Evolutionary conservation across 1,140 invertebrate genomes (phyloP), one percentile per base, ranked within the genome.

Genomic region (Lasioglossum albipes): DNA sequence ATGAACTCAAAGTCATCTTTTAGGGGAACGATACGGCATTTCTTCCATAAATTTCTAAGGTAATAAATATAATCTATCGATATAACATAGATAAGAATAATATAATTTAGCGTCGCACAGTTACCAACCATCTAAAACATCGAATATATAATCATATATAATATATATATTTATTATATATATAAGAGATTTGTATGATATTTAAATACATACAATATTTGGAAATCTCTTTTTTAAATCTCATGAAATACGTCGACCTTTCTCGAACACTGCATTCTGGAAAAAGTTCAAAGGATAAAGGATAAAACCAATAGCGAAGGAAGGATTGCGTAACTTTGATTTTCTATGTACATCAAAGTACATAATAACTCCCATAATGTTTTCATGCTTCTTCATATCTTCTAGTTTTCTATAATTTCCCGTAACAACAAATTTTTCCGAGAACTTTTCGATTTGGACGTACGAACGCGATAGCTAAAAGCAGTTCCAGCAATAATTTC

Each of bases 31-130:
- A 10, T 68, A 49, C 64, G 54, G 12, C 27, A 41, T 61, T 42
- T 74, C 2, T 49, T 79, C n/a, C n/a, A n/a, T 36, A 74, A n/a
- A 80, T 61, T 61, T 67, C 61, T 75, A 64, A 80, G 78, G 78
- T 80, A 80, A 72, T 78, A 71, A 62, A 64, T 27, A 64, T 3
- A 65, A 20, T 41, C 41, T 42, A 72, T 62, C 36, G 18, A 12
- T 45, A 27, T 27, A 72, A 7, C n/a, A n/a, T 18, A 27, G 7
- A 41, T 36, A 65, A n/a, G 16, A 52, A 16, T 59, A n/a, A 31
- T 3, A 16, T 3, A 16, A 64, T 64, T 16, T 64, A 31, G 10
- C 31, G 27, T 9, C n/a, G 7, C 18, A n/a, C n/a, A 59, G 7
- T n/a, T 59, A 59, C 20, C n/a, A n/a, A 16, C 52, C 9, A 7